Evolutionary conservation across 2,113 vertebrate genomes (phyloP), one percentile per base, ranked within the genome.

Genomic region (Alouatta palliata): DNA sequence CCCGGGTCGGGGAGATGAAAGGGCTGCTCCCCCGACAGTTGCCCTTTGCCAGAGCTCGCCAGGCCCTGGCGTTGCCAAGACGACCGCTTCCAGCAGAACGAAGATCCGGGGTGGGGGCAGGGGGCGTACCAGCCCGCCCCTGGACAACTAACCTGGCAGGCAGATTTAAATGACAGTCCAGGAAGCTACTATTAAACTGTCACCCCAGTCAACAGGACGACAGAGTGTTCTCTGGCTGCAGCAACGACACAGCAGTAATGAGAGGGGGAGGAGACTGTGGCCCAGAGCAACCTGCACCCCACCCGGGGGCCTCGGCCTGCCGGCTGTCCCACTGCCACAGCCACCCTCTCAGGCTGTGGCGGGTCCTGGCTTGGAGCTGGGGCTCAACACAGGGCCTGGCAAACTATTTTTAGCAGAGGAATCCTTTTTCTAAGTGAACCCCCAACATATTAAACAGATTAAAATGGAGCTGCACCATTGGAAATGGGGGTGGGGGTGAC

Each of bases 61-160:
- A 99, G 99, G 99, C 99, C 99, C 99, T 97, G 97, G 97, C 96
- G 99, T 99, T 99, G 99, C 99, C 99, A 99, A 97, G 99, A 99
- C 99, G 98, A 99, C 99, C 98, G 97, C 94, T 97, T 97, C 97
- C 23, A 98, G 98, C 97, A 91, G 99, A 99, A 99, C 98, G 99
- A 99, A 99, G 99, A 99, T 99, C 98, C 88, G 97, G 97, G 97
- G 97, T 95, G 97, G 97, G 96, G 96, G 97, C 85, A 92, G 94
- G 98, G 98, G 98, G 97, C 97, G 98, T 98, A 98, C 98, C 94
- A 43, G 54, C 94, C 97, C 97, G 97, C 98, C 98, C 97, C 91
- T 98, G 75, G 81, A 95, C 98, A 92, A 98, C 98, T 96, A 97
- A 98, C 98, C 92, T 98, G 97, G 98, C 98, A 97, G 98, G 98